These are phyloP conservation scores for Bombus impatiens DNA, from an alignment of 1,140 invertebrate species.

Conservation along the genomic window DNA sequence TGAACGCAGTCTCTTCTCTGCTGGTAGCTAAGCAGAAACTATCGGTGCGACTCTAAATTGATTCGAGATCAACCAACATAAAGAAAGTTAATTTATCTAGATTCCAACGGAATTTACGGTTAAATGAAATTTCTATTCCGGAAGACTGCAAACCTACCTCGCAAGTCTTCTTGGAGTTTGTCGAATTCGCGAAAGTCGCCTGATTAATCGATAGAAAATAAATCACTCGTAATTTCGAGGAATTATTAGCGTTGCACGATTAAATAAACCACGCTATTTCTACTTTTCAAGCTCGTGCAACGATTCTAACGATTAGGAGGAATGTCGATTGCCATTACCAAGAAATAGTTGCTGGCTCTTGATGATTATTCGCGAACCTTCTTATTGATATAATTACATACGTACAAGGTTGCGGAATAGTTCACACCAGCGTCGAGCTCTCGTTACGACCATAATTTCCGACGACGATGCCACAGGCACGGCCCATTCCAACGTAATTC, in stretches of 20 bases:
- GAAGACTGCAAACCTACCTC: neutral
- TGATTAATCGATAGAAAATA: neutral
- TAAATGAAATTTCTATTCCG: constrained; percentile 26
- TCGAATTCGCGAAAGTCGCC: neutral
- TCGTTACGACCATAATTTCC: neutral
- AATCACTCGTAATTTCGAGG: neutral
- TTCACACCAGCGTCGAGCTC: neutral
- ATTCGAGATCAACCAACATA: constrained; percentile 20
- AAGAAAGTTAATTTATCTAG: constrained; percentile 39
- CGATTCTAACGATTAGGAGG: neutral
- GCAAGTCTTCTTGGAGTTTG: neutral
- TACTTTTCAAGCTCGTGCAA: too few species aligned
- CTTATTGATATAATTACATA: neutral
- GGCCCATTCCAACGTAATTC: neutral
- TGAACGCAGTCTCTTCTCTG: neutral
- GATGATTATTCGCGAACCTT: neutral
- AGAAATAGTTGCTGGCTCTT: neutral
- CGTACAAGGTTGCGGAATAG: constrained; percentile 11
- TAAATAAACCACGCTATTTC: neutral
- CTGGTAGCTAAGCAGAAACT: constrained; percentile 1
- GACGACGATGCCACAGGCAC: too few species aligned
- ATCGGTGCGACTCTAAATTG: constrained; percentile 8
- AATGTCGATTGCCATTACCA: neutral
- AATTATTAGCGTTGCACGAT: neutral
- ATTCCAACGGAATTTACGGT: constrained; percentile 1